phyloP scores from a whole-genome alignment of 2,797 vertebrate genomes.

The Cheirogaleus major region DNA sequence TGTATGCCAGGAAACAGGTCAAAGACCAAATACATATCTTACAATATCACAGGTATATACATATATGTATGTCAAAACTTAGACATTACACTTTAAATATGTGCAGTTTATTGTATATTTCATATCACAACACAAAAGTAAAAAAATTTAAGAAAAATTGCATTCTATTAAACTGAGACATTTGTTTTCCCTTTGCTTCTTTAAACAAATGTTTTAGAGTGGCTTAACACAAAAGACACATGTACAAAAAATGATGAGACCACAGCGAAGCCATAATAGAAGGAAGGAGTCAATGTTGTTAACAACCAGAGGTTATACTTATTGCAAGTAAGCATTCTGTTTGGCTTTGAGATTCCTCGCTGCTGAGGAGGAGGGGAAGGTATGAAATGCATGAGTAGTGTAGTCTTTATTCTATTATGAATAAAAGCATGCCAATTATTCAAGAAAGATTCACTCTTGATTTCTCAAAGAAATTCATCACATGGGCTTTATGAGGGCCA shows the following conservation, averaged over 20 bases:
- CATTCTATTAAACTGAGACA: background rate
- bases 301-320: background rate
- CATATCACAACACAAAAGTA: background rate
- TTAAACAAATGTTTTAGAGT: background rate
- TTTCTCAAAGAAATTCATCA: background rate
- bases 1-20: background rate
- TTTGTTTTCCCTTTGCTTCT: constrained; percentile 12
- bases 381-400: background rate
- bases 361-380: background rate
- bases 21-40: background rate
- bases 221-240: background rate
- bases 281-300: background rate
- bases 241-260: background rate
- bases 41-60: background rate
- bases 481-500: background rate
- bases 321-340: background rate
- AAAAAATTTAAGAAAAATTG: background rate
- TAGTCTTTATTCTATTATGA: constrained; percentile 23
- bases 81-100: constrained; percentile 4
- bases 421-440: background rate
- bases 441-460: background rate
- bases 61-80: background rate
- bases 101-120: background rate
- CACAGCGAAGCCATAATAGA: background rate
- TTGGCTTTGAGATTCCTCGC: constrained; percentile 13